phyloP scores from a whole-genome alignment of 2,113 vertebrate genomes.

The Lepus americanus region DNA sequence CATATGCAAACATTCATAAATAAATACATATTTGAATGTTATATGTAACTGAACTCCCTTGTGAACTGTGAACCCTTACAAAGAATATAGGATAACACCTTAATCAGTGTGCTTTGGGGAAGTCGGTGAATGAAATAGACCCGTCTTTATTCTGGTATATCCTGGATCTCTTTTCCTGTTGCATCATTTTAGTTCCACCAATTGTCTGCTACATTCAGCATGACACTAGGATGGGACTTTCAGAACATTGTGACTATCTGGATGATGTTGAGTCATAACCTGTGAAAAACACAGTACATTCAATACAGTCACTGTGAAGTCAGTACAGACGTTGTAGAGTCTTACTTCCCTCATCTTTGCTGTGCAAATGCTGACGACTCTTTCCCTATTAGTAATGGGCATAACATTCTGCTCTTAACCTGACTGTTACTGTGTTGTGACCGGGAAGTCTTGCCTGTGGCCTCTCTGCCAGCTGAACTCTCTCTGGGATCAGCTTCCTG shows the following conservation, averaged over 20 bases:
- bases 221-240: neutral
- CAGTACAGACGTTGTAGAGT: too few relatives aligned
- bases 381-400: neutral
- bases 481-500: slow-evolving; percentile 13
- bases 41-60: neutral
- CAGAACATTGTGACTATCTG: neutral
- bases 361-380: neutral
- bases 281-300: neutral
- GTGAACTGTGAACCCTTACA: neutral
- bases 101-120: neutral
- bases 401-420: neutral
- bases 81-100: neutral
- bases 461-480: neutral
- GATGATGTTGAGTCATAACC: neutral
- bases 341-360: neutral
- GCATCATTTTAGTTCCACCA: neutral
- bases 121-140: neutral
- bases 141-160: neutral
- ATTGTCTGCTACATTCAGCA: neutral
- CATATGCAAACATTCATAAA: neutral
- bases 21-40: neutral
- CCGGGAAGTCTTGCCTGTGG: neutral
- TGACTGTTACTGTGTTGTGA: neutral
- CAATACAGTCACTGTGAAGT: neutral
- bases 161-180: neutral